Conservation (phyloP, 2,113 vertebrate species). For the Panurus biarmicus region DNA sequence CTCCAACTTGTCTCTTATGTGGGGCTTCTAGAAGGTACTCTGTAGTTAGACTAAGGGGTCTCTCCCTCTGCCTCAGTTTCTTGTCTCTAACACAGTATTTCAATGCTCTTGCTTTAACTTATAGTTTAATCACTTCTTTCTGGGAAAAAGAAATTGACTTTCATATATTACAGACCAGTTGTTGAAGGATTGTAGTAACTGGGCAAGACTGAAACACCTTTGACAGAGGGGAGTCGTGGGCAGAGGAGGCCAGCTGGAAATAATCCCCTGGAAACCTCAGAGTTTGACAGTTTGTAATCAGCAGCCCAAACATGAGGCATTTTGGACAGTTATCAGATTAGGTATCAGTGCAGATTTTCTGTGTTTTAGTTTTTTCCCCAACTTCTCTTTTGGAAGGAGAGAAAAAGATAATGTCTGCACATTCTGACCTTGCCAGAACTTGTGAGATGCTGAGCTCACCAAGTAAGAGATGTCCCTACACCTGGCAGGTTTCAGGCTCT, state of each 20-base stretch:
- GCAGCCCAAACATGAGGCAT: background rate
- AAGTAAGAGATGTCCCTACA: background rate
- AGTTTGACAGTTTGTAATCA: background rate
- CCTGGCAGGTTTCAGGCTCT: background rate
- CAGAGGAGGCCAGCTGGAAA: background rate
- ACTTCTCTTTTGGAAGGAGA: background rate
- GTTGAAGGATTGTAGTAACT: background rate
- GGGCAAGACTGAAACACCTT: background rate
- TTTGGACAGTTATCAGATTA: background rate
- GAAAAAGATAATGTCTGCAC: background rate
- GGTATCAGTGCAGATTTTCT: background rate
- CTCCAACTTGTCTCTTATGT: background rate
- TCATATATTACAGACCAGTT: background rate
- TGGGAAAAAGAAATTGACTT: background rate
- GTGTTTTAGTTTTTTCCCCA: background rate
- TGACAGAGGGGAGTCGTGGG: background rate
- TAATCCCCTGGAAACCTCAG: background rate
- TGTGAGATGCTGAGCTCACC: background rate
- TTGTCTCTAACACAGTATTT: background rate
- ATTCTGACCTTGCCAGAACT: background rate
- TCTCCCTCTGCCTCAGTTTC: background rate
- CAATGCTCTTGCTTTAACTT: background rate
- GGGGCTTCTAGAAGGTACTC: background rate
- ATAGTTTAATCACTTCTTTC: background rate
- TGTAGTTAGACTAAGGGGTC: background rate